Percentiles rank a stretch among this genome's conserved stretches.
Evolutionary conservation across 2,113 vertebrate species (phyloP).

Genomic region (Tetrao urogallus): DNA sequence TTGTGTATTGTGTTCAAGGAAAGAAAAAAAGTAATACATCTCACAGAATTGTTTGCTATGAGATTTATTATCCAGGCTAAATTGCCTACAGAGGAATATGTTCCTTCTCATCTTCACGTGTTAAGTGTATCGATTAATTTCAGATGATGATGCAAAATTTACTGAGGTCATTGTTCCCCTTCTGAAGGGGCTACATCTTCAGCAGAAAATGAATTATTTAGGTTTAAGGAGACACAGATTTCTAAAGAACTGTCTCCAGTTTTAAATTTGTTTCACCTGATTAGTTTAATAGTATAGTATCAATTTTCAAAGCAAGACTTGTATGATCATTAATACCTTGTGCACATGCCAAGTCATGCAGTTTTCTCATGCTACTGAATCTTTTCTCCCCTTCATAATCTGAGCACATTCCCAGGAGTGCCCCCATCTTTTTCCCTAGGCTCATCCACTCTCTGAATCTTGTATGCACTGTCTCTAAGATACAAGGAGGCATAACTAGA

Average conservation of each 20-base stretch:
- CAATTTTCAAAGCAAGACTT: background rate
- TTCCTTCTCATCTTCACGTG: background rate
- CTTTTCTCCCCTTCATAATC: background rate
- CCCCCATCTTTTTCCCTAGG: background rate
- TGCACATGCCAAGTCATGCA: background rate
- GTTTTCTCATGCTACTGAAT: conserved; percentile 10
- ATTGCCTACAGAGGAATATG: background rate
- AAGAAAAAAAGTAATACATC: background rate
- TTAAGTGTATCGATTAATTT: background rate
- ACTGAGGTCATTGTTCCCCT: background rate
- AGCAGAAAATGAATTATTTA: background rate
- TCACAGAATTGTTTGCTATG: background rate
- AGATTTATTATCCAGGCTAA: background rate
- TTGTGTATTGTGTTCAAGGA: background rate
- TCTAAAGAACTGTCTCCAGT: background rate
- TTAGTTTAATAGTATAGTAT: background rate
- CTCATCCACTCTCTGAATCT: background rate
- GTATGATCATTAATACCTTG: background rate
- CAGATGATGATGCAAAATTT: background rate
- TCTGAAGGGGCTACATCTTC: background rate
- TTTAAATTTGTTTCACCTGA: background rate
- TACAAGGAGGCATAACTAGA: background rate
- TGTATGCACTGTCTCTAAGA: background rate
- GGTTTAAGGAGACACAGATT: background rate
- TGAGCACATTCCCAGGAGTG: background rate